Evolutionary conservation across 2,797 vertebrate genomes (phyloP).

Genomic region (Clarias platycephalus): DNA sequence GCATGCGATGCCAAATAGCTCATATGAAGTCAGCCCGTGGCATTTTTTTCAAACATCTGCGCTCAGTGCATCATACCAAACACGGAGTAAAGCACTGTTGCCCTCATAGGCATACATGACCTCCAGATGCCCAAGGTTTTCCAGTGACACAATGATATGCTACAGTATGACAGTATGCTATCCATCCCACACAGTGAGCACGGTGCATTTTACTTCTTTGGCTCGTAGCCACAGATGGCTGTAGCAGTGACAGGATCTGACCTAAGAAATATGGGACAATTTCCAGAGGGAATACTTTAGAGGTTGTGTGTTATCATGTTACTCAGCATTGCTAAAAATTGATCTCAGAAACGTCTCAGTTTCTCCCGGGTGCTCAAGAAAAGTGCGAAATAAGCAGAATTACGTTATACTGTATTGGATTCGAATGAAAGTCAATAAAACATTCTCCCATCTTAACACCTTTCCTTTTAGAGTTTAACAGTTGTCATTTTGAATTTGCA

Average conservation of each 20-base stretch:
- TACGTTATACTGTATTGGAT: background rate
- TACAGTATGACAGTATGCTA: background rate
- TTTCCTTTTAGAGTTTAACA: background rate
- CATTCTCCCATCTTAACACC: background rate
- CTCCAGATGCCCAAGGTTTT: background rate
- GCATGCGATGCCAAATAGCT: background rate
- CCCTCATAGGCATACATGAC: background rate
- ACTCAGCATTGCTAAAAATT: background rate
- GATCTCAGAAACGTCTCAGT: background rate
- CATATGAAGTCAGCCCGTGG: too few species aligned
- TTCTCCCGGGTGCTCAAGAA: background rate
- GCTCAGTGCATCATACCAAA: background rate
- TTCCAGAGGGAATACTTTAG: background rate
- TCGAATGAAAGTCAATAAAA: background rate
- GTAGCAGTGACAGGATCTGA: background rate
- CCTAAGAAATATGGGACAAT: background rate
- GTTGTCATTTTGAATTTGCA: background rate
- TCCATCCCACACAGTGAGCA: background rate
- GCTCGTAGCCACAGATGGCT: background rate
- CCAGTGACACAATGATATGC: background rate
- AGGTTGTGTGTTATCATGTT: slow-evolving; percentile 11
- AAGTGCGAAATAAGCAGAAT: background rate
- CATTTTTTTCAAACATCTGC: background rate
- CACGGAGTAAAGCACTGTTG: background rate
- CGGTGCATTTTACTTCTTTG: background rate